Conservation (phyloP, 2,797 vertebrate species). For the Mus caroli region DNA sequence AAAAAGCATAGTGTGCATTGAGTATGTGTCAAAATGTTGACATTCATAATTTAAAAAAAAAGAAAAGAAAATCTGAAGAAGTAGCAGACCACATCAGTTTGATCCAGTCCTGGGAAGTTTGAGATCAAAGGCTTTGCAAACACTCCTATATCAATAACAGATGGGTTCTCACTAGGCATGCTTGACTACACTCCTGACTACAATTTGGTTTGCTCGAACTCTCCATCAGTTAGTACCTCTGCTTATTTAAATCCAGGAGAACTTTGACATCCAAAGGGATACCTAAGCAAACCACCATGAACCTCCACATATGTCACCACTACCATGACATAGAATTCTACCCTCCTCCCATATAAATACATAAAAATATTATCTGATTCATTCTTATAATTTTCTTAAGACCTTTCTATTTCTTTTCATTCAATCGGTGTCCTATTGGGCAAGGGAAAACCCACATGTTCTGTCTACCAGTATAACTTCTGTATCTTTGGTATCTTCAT, state of each 20-base stretch:
- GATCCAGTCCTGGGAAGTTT: constrained; percentile 59
- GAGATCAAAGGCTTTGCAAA: constrained; percentile 63
- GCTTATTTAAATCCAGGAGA: constrained; percentile 39
- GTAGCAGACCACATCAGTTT: background rate
- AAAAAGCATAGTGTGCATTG: constrained; percentile 37
- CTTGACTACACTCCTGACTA: constrained; percentile 60
- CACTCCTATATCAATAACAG: constrained; percentile 10
- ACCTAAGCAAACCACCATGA: constrained; percentile 35
- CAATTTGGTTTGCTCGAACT: constrained; percentile 68
- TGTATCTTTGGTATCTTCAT: background rate
- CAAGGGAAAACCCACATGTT: background rate
- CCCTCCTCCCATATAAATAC: background rate
- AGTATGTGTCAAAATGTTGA: constrained; percentile 60
- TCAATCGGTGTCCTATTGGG: background rate
- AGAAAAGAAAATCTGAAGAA: constrained; percentile 55
- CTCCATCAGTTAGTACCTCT: constrained; percentile 32
- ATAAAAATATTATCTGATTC: constrained; percentile 37
- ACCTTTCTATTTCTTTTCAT: constrained; percentile 35
- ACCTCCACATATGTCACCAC: constrained; percentile 33
- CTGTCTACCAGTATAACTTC: background rate
- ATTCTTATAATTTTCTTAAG: constrained; percentile 59
- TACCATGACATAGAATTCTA: background rate
- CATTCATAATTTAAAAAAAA: constrained; percentile 43
- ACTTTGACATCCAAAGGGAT: constrained; percentile 33
- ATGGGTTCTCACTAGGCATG: constrained; percentile 23